Percentiles rank a stretch among this genome's conserved stretches.
phyloP scores from a whole-genome alignment of 2,113 vertebrate species.

The Pygathrix nemaeus region DNA sequence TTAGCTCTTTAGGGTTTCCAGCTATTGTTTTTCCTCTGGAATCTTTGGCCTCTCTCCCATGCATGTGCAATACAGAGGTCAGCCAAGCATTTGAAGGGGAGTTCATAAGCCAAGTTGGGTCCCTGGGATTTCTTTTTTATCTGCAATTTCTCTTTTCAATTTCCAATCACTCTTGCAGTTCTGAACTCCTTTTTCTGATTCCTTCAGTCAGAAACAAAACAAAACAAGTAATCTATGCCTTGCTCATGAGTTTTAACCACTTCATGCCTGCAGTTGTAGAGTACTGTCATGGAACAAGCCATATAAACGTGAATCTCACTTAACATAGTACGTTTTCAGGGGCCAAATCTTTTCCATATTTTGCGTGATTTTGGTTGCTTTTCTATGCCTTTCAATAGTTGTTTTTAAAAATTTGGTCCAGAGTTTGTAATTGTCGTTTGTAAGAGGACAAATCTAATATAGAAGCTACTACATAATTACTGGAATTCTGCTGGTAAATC shows the following conservation, averaged over 20 bases:
- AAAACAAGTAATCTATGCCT: neutral
- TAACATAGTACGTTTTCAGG: neutral
- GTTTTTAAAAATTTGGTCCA: neutral
- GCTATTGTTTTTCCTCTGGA: neutral
- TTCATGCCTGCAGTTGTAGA: neutral
- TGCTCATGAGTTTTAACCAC: neutral
- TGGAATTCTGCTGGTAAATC: neutral
- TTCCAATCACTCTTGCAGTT: neutral
- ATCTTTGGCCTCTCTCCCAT: neutral
- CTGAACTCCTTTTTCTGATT: neutral
- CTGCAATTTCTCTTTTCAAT: neutral
- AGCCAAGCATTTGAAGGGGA: neutral
- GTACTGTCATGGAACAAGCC: neutral
- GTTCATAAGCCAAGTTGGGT: neutral
- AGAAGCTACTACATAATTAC: neutral
- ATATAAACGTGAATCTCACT: neutral
- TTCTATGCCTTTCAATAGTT: neutral
- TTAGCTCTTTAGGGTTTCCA: neutral
- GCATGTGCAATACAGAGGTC: neutral
- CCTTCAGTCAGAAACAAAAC: neutral
- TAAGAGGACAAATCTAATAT: neutral
- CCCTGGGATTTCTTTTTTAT: neutral
- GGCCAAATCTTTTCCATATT: neutral
- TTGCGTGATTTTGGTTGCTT: neutral
- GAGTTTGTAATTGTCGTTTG: neutral